phyloP scores from a whole-genome alignment of 2,888 invertebrate genomes.

The Eupithecia exiguata region DNA sequence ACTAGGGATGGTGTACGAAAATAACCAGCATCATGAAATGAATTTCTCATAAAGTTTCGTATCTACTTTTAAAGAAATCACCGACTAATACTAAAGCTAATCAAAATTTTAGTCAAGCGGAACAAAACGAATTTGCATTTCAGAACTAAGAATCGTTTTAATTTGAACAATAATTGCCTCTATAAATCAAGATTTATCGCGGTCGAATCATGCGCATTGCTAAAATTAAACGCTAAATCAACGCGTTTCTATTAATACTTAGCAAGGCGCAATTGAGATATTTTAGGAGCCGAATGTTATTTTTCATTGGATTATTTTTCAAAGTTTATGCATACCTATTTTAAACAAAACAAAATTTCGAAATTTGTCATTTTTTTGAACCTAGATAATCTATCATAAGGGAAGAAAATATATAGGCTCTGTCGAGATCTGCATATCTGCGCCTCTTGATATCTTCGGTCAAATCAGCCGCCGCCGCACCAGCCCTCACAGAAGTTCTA shows the following conservation, averaged over 20 bases:
- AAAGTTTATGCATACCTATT: background rate
- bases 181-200: conserved; percentile 37
- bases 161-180: conserved; percentile 23
- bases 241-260: conserved; percentile 6
- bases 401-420: no score
- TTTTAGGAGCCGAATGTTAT: background rate
- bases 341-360: background rate
- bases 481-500: no score
- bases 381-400: no score
- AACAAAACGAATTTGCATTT: background rate
- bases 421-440: no score
- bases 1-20: background rate
- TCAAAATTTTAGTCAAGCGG: background rate
- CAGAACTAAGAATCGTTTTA: background rate
- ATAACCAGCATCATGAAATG: background rate
- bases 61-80: background rate
- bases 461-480: no score
- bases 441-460: no score
- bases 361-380: background rate
- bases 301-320: background rate
- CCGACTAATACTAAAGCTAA: background rate
- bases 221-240: conserved; percentile 14
- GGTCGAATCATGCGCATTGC: conserved; percentile 15
- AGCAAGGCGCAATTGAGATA: background rate
- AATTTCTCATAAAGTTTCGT: background rate